Evolutionary conservation across 2,113 vertebrate genomes (phyloP).

Genomic region (Oxygymnocypris stewartii): DNA sequence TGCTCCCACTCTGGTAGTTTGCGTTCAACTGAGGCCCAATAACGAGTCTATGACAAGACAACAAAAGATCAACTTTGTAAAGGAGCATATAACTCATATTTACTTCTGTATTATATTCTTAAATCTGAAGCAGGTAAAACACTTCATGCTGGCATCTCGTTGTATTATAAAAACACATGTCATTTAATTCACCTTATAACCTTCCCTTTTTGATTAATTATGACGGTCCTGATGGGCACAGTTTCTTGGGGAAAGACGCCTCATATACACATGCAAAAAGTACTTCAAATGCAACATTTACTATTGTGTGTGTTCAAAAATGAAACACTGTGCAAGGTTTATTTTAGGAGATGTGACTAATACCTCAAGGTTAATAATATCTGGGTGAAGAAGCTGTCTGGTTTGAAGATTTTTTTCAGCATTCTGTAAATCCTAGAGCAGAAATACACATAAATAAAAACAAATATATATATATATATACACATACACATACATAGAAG

Average conservation of each 20-base stretch:
- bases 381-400: slow-evolving; percentile 63
- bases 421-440: slow-evolving; percentile 78
- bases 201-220: background rate
- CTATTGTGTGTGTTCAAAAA: background rate
- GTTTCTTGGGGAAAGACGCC: background rate
- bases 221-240: background rate
- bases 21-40: slow-evolving; percentile 86
- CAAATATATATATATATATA: no score
- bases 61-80: background rate
- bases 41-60: slow-evolving; percentile 72
- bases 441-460: background rate
- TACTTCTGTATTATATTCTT: background rate
- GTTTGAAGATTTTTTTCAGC: slow-evolving; percentile 74
- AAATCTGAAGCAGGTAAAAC: background rate
- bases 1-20: slow-evolving; percentile 83
- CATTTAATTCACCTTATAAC: background rate
- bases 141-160: background rate
- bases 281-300: background rate
- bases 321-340: background rate
- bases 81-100: background rate
- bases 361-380: slow-evolving; percentile 69
- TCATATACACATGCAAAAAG: background rate
- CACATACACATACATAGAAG: no score
- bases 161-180: background rate
- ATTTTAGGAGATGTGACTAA: background rate